A percentile compares a stretch with the other conserved stretches of the same genome.
These are phyloP conservation scores for Callimorpha dominula DNA, from an alignment of 2,888 invertebrate species.

Conservation along the genomic window DNA sequence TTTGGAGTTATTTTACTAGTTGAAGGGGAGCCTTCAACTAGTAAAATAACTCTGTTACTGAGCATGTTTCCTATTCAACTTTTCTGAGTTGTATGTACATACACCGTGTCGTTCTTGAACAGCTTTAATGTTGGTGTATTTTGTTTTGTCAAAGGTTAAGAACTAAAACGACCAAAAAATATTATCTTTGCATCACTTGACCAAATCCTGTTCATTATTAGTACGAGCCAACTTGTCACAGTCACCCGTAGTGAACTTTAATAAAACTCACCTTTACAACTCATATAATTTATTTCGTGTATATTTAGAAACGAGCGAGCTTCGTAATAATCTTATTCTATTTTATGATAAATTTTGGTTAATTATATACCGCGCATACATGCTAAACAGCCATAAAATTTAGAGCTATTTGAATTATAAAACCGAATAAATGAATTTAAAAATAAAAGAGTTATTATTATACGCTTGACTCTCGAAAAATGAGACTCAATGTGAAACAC, in stretches of 20 bases:
- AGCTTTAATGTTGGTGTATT: neutral
- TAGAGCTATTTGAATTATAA: constrained; percentile 51
- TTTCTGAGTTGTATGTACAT: no score
- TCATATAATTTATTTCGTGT: constrained; percentile 56
- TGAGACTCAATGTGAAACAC: neutral
- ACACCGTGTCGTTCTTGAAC: no score
- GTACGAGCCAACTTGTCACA: constrained; percentile 59
- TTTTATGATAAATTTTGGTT: constrained; percentile 70
- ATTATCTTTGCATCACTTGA: constrained; percentile 67
- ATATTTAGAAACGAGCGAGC: constrained; percentile 51
- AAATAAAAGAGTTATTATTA: constrained; percentile 1
- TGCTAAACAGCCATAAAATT: constrained; percentile 47
- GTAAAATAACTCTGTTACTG: no score
- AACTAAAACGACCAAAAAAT: constrained; percentile 25
- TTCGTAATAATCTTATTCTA: constrained; percentile 64
- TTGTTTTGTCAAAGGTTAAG: neutral
- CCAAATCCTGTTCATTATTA: constrained; percentile 75
- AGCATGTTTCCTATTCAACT: no score
- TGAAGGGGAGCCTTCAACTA: no score
- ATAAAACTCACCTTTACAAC: constrained; percentile 66
- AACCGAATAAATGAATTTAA: constrained; percentile 31
- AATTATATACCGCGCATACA: constrained; percentile 55
- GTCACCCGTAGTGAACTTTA: constrained; percentile 76
- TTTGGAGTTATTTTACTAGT: no score
- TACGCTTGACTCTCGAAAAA: neutral